phyloP scores from a whole-genome alignment of 2,113 vertebrate species.

The Polypterus senegalus region DNA sequence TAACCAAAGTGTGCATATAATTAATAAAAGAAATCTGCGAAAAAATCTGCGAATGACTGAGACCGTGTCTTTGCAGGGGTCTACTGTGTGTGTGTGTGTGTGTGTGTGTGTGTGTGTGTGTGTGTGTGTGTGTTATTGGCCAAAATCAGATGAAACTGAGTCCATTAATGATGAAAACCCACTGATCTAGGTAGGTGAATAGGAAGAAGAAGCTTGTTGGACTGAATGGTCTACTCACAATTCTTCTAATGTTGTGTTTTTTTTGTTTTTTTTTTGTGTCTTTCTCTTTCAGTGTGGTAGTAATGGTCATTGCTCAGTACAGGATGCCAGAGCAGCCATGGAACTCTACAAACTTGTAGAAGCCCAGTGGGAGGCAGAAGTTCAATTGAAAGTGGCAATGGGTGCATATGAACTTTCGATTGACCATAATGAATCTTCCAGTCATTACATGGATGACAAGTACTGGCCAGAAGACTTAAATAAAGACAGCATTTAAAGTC shows the following conservation, averaged over 20 bases:
- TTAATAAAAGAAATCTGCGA: too few relatives aligned
- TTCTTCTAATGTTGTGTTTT: not conserved
- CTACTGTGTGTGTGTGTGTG: too few relatives aligned
- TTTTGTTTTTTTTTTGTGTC: not conserved
- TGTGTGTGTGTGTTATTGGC: too few relatives aligned
- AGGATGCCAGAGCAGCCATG: constrained; percentile 73
- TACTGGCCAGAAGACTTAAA: constrained; percentile 72
- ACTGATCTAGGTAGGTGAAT: too few relatives aligned
- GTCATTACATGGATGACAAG: constrained; percentile 75
- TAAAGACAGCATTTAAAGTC: constrained; percentile 17
- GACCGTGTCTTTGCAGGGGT: too few relatives aligned
- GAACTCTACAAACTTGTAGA: constrained; percentile 90
- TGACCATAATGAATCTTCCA: constrained; percentile 43
- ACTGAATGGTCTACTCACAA: too few relatives aligned
- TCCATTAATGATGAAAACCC: too few relatives aligned
- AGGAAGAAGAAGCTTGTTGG: too few relatives aligned
- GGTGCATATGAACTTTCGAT: constrained; percentile 10
- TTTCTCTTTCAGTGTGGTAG: constrained; percentile 42
- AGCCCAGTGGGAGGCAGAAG: constrained; percentile 60
- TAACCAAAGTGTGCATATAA: too few relatives aligned
- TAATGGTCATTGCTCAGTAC: constrained; percentile 77
- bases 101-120: too few relatives aligned
- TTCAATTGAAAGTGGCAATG: constrained; percentile 20
- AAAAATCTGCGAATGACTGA: too few relatives aligned
- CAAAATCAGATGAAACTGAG: too few relatives aligned